Evolutionary conservation across 2,888 invertebrate species (phyloP), one percentile per base, ranked within the genome.

Genomic region (Calliopum simillimum): DNA sequence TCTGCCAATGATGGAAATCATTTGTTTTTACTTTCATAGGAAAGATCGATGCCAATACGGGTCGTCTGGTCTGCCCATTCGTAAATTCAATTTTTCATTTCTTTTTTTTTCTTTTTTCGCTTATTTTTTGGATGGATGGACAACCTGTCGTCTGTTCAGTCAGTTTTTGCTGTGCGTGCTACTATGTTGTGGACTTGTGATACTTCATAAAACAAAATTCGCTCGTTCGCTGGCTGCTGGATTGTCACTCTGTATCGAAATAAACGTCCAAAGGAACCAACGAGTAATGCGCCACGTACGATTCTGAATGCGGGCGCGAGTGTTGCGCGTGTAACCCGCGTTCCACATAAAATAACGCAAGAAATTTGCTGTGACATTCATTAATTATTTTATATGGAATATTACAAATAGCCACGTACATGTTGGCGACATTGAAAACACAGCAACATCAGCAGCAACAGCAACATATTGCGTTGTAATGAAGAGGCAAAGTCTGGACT

Each of bases 321-420:
- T 75, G 75, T 68, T 73, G 75, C 74, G 73, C 73, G 74, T 75
- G 74, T 76, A 74, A 74, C 69, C 74, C 77, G 78, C 75, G 74
- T 76, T 74, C 75, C 73, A 71, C n/a, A 33, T 72, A 67, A 70
- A 76, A 74, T 69, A 75, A 77, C 71, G 75, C 74, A 73, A 81
- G 77, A 79, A 81, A 81, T 80, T 81, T 76, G 80, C 83, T 81
- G 80, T 81, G 81, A 83, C 81, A 83, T 83, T 83, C 82, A 83
- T 83, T 83, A 83, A 83, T 83, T 83, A 83, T 83, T 82, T 83
- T 82, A 82, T 82, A 81, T 81, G 80, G 80, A 82, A 83, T 83
- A 79, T 77, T 80, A 77, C 79, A 79, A 82, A 83, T 83, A 80
- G 79, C 83, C 82, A 82, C 63, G 58, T 59, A 41, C 49, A 53